Base-by-base conservation (phyloP, 2,113 vertebrate species). In the Rhabdomys dilectus region DNA sequence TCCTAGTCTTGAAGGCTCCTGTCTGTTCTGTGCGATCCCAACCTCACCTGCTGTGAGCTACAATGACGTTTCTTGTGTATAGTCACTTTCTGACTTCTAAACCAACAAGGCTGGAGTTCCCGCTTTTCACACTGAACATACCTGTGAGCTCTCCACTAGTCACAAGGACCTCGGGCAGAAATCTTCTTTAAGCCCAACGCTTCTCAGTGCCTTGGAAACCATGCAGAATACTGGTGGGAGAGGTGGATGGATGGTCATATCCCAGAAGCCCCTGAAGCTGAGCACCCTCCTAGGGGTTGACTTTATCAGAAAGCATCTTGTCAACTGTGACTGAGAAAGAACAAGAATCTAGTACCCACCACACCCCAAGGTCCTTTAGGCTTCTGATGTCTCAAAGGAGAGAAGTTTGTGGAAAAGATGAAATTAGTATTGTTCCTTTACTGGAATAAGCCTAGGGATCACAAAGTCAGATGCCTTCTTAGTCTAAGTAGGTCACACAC, bases 121-220 rank as follows among this genome's bases (percentile, higher is more conserved):
- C 36, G 51, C 68, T 26, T 75, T 68, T 78, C 12, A n/a, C 13
- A 7, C 34, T 4, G 62, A 68, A 6, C 16, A 7, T 51, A 21
- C 6, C 17, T 64, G 17, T 13, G 21, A 39, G 13, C 77, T 29
- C 34, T 26, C 77, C 62, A 29, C 60, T 9, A 17, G n/a, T 45
- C 29, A 24, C 11, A 42, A 76, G 56, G 34, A 70, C 21, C 39
- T 73, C 17, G 1, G 8, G 11, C 56, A 96, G 68, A 58, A 21
- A 1, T 11, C 51, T 62, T 62, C 8, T 0, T 7, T 24, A 31
- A n/a, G 2, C 39, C 56, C 42, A 9, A 0, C 45, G 42, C 36
- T 62, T 75, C 48, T n/a, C 31, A 42, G 75, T 81, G 21, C 34
- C 53, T 3, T 62, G n/a, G 53, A 4, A 26, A n/a, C 7, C 56